Conservation (phyloP, 1,140 invertebrate species). For the Nixonia krombeini region DNA sequence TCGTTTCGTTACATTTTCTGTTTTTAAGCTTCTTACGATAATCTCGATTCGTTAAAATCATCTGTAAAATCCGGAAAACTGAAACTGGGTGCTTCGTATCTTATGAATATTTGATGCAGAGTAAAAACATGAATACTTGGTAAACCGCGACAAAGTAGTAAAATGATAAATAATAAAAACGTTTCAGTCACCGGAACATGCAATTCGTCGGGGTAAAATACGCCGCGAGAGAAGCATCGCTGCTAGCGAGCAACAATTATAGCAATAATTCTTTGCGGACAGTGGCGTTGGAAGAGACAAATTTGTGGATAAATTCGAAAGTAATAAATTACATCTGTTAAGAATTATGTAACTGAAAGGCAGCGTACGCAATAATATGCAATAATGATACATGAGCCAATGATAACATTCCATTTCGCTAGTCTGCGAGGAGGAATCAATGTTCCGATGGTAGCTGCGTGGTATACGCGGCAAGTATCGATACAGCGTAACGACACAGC, state of each 20-base stretch:
- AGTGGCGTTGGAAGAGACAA: slow-evolving; percentile 44
- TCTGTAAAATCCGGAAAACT: too few relatives aligned
- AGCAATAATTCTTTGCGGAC: slow-evolving; percentile 44
- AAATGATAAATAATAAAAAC: too few relatives aligned
- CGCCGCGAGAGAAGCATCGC: not conserved
- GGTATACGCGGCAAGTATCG: slow-evolving; percentile 59
- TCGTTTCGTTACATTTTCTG: too few relatives aligned
- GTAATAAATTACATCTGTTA: slow-evolving; percentile 46
- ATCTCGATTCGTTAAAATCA: too few relatives aligned
- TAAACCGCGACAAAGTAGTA: too few relatives aligned
- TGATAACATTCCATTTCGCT: slow-evolving; percentile 64
- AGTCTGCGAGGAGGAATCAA: slow-evolving; percentile 45
- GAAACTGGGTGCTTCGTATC: too few relatives aligned
- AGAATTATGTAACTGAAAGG: slow-evolving; percentile 61
- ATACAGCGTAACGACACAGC: slow-evolving; percentile 63
- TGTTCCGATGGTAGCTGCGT: slow-evolving; percentile 48
- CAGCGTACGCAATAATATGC: slow-evolving; percentile 43
- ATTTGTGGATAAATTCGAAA: slow-evolving; percentile 46
- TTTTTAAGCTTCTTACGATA: too few relatives aligned
- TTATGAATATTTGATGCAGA: too few relatives aligned
- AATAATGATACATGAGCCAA: slow-evolving; percentile 61
- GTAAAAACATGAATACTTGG: too few relatives aligned
- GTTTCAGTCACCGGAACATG: too few relatives aligned
- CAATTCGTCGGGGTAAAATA: not conserved
- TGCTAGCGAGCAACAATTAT: slow-evolving; percentile 38